Evolutionary conservation across 23 tunicate genomes (phyloP).

Genomic region (Styela clava): DNA sequence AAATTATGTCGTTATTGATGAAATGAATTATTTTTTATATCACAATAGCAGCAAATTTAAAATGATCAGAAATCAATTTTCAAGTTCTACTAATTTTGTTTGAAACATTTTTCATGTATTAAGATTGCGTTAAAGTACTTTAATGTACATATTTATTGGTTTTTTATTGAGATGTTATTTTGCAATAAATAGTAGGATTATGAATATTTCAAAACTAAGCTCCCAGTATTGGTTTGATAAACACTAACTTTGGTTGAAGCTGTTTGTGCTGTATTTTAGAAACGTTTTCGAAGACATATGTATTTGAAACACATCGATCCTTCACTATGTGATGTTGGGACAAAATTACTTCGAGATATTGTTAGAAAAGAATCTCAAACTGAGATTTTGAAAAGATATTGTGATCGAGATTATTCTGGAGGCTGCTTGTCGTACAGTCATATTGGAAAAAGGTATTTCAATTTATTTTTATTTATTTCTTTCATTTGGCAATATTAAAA

Average conservation of each 20-base stretch:
- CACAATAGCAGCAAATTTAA: no score
- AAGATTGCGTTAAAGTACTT: no score
- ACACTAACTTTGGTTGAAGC: no score
- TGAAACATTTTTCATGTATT: no score
- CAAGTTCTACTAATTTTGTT: no score
- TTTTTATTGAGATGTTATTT: no score
- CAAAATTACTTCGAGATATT: constrained; percentile 3
- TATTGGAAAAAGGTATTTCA: constrained; percentile 1
- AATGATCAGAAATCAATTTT: no score
- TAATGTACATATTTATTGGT: not conserved
- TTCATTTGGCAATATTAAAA: not conserved
- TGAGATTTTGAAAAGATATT: not conserved
- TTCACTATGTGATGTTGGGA: not conserved
- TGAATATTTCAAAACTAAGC: no score
- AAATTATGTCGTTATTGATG: no score
- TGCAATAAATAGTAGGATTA: not conserved
- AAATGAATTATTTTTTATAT: no score
- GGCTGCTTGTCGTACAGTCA: constrained; percentile 2
- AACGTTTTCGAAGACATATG: not conserved
- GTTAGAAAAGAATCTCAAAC: not conserved
- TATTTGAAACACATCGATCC: constrained; percentile 9
- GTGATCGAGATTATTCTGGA: constrained; percentile 17
- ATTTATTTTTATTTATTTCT: not conserved
- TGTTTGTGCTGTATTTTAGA: no score
- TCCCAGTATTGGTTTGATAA: no score